A percentile compares a stretch with the other conserved stretches of the same genome.
These are phyloP conservation scores for Drosophila santomea DNA, from an alignment of 1,140 invertebrate species.

Conservation along the genomic window DNA sequence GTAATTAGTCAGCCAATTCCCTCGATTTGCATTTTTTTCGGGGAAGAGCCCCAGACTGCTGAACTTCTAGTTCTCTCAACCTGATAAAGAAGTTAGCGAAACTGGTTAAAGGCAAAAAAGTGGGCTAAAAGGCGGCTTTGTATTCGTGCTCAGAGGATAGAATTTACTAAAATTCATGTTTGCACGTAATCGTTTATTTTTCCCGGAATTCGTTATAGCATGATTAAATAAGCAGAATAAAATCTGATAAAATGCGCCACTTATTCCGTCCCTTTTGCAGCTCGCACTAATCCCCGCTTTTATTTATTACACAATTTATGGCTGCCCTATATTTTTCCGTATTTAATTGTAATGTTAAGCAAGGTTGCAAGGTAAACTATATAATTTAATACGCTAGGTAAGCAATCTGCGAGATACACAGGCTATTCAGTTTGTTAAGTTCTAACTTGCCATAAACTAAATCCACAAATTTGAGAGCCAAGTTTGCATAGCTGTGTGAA, in stretches of 20 bases:
- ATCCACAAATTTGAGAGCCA: too few species aligned
- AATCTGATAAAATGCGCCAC: conserved; percentile 6
- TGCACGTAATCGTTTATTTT: conserved; percentile 3
- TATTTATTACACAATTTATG: neutral
- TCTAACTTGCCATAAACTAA: too few species aligned
- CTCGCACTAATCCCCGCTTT: conserved; percentile 3
- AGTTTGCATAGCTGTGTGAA: too few species aligned
- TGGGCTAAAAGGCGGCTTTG: neutral
- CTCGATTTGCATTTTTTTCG: conserved; percentile 18
- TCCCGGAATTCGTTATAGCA: conserved; percentile 1
- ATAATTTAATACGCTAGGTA: neutral
- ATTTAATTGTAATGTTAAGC: conserved; percentile 1
- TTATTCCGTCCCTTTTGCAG: conserved; percentile 1
- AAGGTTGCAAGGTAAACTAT: conserved; percentile 6
- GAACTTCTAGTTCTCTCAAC: too few species aligned
- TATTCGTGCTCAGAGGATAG: conserved; percentile 18
- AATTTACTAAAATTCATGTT: conserved; percentile 16
- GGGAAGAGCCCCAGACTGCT: neutral
- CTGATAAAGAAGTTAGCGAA: conserved; percentile 3
- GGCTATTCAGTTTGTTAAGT: too few species aligned
- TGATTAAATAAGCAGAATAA: conserved; percentile 5
- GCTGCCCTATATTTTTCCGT: neutral
- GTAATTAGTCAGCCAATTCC: conserved; percentile 22
- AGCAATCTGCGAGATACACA: neutral
- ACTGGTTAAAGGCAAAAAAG: neutral